Conservation (phyloP, 2,888 invertebrate genomes). For the Trachelus stipa region DNA sequence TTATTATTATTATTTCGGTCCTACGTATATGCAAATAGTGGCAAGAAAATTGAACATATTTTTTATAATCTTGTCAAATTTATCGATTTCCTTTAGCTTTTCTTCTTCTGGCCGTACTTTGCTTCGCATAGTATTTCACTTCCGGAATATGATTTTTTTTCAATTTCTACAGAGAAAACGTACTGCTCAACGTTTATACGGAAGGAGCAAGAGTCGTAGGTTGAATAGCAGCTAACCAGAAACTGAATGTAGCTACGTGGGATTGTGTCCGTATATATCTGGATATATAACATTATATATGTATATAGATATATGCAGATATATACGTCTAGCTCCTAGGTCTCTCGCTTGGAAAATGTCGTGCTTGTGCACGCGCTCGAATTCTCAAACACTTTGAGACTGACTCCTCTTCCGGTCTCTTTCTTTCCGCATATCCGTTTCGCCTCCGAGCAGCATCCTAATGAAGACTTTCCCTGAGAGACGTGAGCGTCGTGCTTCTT, state of each 20-base stretch:
- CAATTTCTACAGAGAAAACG: not conserved
- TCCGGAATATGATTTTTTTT: not conserved
- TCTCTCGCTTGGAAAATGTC: constrained; percentile 24
- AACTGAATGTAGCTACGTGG: not conserved
- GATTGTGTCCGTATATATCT: not conserved
- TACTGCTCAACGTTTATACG: not conserved
- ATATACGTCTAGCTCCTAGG: not conserved
- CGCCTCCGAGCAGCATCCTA: not conserved
- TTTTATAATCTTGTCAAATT: not conserved
- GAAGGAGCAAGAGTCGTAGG: not conserved
- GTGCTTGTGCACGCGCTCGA: constrained; percentile 21
- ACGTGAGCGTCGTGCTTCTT: not conserved
- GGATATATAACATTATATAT: not conserved
- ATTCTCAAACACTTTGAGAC: constrained; percentile 25
- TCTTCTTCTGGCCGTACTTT: not conserved
- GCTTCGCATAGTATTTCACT: not conserved
- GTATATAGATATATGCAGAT: not conserved
- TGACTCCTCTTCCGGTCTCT: not conserved
- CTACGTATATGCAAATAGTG: not conserved
- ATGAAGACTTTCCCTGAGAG: not conserved
- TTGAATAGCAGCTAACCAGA: not conserved
- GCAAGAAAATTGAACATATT: not conserved
- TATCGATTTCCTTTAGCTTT: not conserved
- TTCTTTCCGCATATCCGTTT: not conserved
- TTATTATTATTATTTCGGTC: not conserved